phyloP scores from a whole-genome alignment of 2,797 vertebrate genomes.

The Halcyon badia region DNA sequence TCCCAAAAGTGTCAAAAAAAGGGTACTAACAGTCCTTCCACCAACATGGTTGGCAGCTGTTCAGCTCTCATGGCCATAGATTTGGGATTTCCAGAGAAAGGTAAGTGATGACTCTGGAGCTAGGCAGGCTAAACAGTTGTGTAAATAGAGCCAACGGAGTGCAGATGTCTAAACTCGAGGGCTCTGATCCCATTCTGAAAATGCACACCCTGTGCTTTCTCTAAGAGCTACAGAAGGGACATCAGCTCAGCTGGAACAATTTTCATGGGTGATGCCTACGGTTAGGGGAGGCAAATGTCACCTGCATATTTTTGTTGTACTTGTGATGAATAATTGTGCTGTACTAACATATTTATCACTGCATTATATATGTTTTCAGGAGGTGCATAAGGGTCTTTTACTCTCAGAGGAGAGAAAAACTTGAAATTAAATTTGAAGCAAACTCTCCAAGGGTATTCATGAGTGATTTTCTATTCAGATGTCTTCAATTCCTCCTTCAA shows the following conservation, averaged over 20 bases:
- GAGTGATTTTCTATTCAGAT: neutral
- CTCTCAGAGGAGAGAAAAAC: neutral
- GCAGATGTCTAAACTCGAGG: neutral
- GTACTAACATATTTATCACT: neutral
- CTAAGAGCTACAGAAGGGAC: neutral
- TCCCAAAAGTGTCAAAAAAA: neutral
- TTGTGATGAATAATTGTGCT: neutral
- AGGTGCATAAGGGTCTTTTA: neutral
- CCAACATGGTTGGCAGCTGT: neutral
- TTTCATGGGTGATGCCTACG: neutral
- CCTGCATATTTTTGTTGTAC: neutral
- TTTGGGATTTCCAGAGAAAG: neutral
- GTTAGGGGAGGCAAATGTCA: neutral
- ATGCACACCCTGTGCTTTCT: neutral
- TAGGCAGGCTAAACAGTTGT: neutral
- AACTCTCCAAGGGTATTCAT: neutral
- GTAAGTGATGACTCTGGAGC: neutral
- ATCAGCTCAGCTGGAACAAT: neutral
- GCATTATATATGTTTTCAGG: neutral
- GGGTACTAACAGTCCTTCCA: neutral
- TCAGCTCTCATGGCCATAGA: neutral
- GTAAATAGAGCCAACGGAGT: neutral
- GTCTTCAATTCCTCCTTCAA: neutral
- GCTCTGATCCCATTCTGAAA: neutral
- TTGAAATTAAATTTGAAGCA: neutral